Conservation (phyloP, 1,140 invertebrate species). For the Pinna nobilis region DNA sequence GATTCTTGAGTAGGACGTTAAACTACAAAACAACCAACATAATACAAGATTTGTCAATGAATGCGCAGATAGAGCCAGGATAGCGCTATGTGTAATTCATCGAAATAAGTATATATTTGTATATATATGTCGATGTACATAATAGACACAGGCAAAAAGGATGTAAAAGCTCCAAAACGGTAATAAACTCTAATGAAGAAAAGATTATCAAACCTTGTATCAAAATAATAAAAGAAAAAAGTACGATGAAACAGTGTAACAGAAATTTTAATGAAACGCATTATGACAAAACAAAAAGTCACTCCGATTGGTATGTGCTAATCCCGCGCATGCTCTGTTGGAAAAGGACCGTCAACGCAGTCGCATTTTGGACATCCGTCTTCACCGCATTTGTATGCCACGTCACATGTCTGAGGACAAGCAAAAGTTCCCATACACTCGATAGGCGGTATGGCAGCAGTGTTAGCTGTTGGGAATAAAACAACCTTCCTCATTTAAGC, state of each 20-base stretch:
- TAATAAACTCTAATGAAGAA: not conserved
- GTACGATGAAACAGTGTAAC: not conserved
- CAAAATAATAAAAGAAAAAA: not conserved
- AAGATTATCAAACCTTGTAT: not conserved
- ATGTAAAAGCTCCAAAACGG: not conserved
- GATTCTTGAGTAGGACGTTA: too few relatives aligned
- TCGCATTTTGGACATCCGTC: slow-evolving; percentile 41
- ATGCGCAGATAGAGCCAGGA: too few relatives aligned
- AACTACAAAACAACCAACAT: too few relatives aligned
- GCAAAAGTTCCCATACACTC: slow-evolving; percentile 26
- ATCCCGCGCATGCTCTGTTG: slow-evolving; percentile 10
- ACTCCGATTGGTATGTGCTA: not conserved
- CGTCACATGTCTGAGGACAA: slow-evolving; percentile 16
- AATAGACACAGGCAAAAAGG: too few relatives aligned
- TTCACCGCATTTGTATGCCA: slow-evolving; percentile 21
- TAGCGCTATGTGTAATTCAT: too few relatives aligned
- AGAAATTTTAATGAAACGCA: not conserved
- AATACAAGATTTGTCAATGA: too few relatives aligned
- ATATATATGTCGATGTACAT: too few relatives aligned
- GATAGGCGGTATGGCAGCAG: not conserved
- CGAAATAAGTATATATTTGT: too few relatives aligned
- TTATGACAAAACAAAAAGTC: not conserved
- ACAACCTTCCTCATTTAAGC: too few relatives aligned
- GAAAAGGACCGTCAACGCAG: slow-evolving; percentile 38
- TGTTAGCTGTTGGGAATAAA: not conserved